Evolutionary conservation across 2,888 invertebrate species (phyloP).

Genomic region (Leptogaster cylindrica): DNA sequence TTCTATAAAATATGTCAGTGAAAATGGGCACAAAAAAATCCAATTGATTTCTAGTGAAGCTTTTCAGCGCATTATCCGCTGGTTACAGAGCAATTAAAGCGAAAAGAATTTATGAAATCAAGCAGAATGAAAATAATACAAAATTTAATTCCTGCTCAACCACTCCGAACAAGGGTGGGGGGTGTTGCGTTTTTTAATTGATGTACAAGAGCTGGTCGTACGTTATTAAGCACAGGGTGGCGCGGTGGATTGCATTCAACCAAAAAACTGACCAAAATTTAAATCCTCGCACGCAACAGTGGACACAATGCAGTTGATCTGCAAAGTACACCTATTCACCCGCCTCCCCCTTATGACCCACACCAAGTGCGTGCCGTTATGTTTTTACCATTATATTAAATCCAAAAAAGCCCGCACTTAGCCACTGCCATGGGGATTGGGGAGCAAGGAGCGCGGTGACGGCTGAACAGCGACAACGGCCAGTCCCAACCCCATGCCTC

Average conservation of each 20-base stretch:
- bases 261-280: conserved; percentile 42
- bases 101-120: conserved; percentile 29
- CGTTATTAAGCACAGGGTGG: conserved; percentile 19
- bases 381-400: conserved; percentile 39
- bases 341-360: background rate
- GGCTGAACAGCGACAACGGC: background rate
- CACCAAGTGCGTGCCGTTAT: conserved; percentile 2
- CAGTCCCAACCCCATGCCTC: conserved; percentile 3
- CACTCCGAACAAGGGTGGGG: background rate
- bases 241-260: conserved; percentile 34
- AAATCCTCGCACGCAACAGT: conserved; percentile 37
- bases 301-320: conserved; percentile 38
- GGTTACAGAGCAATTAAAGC: conserved; percentile 11
- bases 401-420: conserved; percentile 8
- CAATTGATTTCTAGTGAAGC: background rate
- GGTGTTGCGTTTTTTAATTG: too few relatives aligned
- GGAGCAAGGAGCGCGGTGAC: background rate
- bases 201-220: conserved; percentile 25
- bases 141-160: conserved; percentile 20
- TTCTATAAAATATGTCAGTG: background rate
- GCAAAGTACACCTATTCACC: conserved; percentile 23
- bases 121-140: conserved; percentile 30
- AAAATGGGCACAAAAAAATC: conserved; percentile 1
- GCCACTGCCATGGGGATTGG: background rate
- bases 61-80: conserved; percentile 24